Percentiles rank a stretch among this genome's conserved stretches.
Evolutionary conservation across 2,797 vertebrate species (phyloP).

Genomic region (Phoxinus dragarum): DNA sequence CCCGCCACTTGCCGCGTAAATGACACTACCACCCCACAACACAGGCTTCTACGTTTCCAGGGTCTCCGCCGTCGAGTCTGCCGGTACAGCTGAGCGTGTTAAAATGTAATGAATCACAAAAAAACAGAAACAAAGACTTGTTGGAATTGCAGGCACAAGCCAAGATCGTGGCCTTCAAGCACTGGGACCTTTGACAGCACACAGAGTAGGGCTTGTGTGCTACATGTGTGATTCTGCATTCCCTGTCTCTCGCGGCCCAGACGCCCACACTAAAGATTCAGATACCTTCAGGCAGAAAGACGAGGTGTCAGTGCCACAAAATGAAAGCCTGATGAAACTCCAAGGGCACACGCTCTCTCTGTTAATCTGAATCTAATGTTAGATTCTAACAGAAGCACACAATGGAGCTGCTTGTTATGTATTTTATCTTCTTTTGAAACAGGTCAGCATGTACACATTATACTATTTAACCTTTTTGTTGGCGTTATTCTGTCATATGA

Average conservation of each 20-base stretch:
- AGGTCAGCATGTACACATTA: not conserved
- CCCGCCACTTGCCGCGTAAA: constrained; percentile 26
- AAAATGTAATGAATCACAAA: constrained; percentile 54
- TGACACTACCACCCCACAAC: constrained; percentile 20
- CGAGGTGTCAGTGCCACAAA: constrained; percentile 66
- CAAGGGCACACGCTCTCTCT: not conserved
- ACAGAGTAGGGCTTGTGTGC: constrained; percentile 42
- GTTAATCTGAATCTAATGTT: constrained; percentile 4
- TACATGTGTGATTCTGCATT: constrained; percentile 54
- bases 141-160: constrained; percentile 51
- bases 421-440: not conserved
- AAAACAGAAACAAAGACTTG: constrained; percentile 42
- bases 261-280: constrained; percentile 53
- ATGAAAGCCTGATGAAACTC: constrained; percentile 56
- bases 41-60: constrained; percentile 1
- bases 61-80: constrained; percentile 1
- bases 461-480: constrained; percentile 13
- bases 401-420: not conserved
- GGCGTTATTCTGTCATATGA: not conserved
- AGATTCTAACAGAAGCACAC: not conserved
- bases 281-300: constrained; percentile 66
- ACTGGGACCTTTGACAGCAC: constrained; percentile 59
- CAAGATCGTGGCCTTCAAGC: constrained; percentile 57
- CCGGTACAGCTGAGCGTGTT: constrained; percentile 25
- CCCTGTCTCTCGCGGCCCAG: constrained; percentile 53